Base-by-base conservation (phyloP, 2,113 vertebrate genomes). In the Barbus barbus region DNA sequence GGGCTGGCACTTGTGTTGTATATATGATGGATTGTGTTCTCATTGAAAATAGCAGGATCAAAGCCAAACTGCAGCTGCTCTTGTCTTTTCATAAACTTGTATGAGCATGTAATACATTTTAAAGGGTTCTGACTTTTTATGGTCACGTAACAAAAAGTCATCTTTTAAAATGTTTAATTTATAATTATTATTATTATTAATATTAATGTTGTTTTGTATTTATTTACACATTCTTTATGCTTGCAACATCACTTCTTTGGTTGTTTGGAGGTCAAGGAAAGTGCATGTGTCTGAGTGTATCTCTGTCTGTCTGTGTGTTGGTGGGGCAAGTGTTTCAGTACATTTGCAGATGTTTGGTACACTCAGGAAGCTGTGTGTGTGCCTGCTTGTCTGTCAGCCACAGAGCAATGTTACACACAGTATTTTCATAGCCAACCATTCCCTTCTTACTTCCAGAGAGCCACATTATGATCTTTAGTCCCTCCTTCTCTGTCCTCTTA, bases 21-120 rank as follows among this genome's bases (percentile, higher is more conserved):
- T 69, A 26, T 56, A 36, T 82, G 63, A 82, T 38, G 46, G 31
- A 82, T 53, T 36, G 46, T 24, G 60, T 24, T 65, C 46, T 71
- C 63, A 71, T 81, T 56, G 46, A 56, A 81, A 67, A 69, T n/a
- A 81, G 31, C 65, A 71, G 22, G 63, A 82, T 82, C 46, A 69
- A 81, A 81, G 78, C 16, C 58, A 80, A 67, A 46, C 41, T 80
- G 79, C 79, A 82, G 63, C 79, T 82, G 79, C 63, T 38, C 63
- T 33, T 56, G 79, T 71, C 79, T 33, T 82, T 71, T 82, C 46
- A 51, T 71, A 18, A 82, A 38, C 78, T 26, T 71, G 26, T 16
- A 53, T 51, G 65, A 71, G 65, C 65, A 56, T 53, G 28, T 53
- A 51, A 71, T 18, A 36, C 12, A 51, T 69, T 71, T 53, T 8